Evolutionary conservation across 1,140 invertebrate genomes (phyloP).

Genomic region (Hypsibius dujardini): DNA sequence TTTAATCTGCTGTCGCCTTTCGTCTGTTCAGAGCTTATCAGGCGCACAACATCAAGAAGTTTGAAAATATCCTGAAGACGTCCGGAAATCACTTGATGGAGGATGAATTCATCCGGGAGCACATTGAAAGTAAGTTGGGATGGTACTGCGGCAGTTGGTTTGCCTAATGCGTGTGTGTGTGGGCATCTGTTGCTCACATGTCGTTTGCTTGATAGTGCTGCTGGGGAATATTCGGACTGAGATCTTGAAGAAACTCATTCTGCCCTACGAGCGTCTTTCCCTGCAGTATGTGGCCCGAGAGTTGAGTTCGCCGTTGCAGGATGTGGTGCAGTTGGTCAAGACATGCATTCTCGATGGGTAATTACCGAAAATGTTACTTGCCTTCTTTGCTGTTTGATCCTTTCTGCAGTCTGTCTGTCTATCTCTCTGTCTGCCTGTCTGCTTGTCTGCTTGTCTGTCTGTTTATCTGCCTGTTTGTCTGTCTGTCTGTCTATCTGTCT

Average conservation of each 20-base stretch:
- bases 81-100: constrained; percentile 96
- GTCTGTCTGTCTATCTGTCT: no score
- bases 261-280: constrained; percentile 91
- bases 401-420: no score
- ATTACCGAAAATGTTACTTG: constrained; percentile 28
- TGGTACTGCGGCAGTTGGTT: no score
- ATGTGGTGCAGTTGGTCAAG: constrained; percentile 92
- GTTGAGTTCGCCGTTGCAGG: constrained; percentile 31
- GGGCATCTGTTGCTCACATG: constrained; percentile 19
- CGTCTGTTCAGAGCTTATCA: constrained; percentile 58
- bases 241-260: constrained; percentile 90
- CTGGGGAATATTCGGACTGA: constrained; percentile 91
- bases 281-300: constrained; percentile 89
- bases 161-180: neutral
- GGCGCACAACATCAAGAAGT: constrained; percentile 96
- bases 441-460: neutral
- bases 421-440: neutral
- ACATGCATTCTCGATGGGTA: constrained; percentile 93
- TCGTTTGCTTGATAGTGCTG: constrained; percentile 37
- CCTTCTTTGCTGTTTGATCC: no score
- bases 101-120: constrained; percentile 95
- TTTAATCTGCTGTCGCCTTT: constrained; percentile 20
- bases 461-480: no score
- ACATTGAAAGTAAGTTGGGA: constrained; percentile 60
- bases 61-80: constrained; percentile 85